phyloP scores from a whole-genome alignment of 2,888 invertebrate species.

The Trachelus iudaicus region DNA sequence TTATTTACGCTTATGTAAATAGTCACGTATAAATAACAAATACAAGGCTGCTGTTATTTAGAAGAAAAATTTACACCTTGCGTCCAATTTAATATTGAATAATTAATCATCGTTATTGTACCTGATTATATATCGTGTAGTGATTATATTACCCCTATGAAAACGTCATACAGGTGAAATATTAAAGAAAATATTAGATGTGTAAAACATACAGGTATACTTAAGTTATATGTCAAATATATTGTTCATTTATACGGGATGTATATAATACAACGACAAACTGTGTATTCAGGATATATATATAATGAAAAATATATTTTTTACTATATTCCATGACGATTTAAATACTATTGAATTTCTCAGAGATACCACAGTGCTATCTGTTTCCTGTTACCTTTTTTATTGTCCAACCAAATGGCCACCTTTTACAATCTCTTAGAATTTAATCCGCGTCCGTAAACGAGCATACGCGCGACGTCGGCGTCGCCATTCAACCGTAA shows the following conservation, averaged over 20 bases:
- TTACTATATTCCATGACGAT: not conserved
- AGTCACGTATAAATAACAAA: conserved; percentile 7
- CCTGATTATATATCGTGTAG: not conserved
- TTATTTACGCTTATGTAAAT: conserved; percentile 1
- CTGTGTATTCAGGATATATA: too few relatives aligned
- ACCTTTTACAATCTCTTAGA: not conserved
- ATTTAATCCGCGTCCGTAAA: conserved; percentile 55
- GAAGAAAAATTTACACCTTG: not conserved
- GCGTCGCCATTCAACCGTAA: conserved; percentile 46
- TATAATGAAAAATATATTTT: too few relatives aligned
- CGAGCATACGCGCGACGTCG: conserved; percentile 21
- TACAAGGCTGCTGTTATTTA: conserved; percentile 16
- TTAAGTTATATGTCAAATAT: too few relatives aligned
- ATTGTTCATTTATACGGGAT: too few relatives aligned
- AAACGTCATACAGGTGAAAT: too few relatives aligned
- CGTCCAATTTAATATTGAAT: not conserved
- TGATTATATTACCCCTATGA: not conserved
- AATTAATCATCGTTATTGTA: not conserved
- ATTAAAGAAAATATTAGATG: too few relatives aligned
- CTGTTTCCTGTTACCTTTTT: not conserved
- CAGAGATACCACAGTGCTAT: not conserved
- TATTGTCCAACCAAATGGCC: not conserved
- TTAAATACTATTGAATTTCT: not conserved
- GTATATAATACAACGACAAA: too few relatives aligned
- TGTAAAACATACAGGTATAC: too few relatives aligned